Base-by-base conservation (phyloP, 1,140 invertebrate genomes). In the Teleogryllus occipitalis region DNA sequence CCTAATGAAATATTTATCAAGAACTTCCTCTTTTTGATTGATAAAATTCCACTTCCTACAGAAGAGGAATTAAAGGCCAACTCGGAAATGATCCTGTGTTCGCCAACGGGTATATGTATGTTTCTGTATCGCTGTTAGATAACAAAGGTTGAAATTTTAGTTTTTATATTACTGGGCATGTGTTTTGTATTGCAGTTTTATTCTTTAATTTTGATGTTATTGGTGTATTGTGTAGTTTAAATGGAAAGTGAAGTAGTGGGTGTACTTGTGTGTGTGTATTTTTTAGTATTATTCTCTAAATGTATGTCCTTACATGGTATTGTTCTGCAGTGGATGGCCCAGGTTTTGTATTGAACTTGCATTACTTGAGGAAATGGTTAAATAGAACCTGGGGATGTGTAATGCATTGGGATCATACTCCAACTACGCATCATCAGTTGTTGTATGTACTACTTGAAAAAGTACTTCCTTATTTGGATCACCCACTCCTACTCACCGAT, bases 401-500 rank as follows among this genome's bases (percentile, higher is more conserved):
- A 14, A 93, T 95, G 86, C 87, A 91, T 78, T 93, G 91, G 88
- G 89, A 90, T 80, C 87, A 89, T 83, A 89, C 92, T 72, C 86
- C 89, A 4, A 86, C 88, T 47, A 87, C 94, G 8, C 94, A 96
- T 82, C 92, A 93, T 82, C 92, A 93, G 80, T 88, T 96, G 10
- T 86, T 98, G 10, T 87, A 96, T 80, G 90, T 96, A 76, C 86
- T 98, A 18, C 89, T 97, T 73, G 95, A 97, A 84, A 90, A 92
- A 81, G 89, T 97, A 14, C 90, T 98, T 87, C 90, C 91, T 15
- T 90, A 96, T 85, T 88, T 98, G 80, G 89, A 92, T 22, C 92
- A 92, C 83, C 96, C 97, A 8, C 88, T 97, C 74, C 85, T 94
- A 54, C 87, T 97, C 81, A 96, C 95, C n/a, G 96, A 98, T 84